Conservation (phyloP, 2,797 vertebrate species). For the Malacoctenus gilli region DNA sequence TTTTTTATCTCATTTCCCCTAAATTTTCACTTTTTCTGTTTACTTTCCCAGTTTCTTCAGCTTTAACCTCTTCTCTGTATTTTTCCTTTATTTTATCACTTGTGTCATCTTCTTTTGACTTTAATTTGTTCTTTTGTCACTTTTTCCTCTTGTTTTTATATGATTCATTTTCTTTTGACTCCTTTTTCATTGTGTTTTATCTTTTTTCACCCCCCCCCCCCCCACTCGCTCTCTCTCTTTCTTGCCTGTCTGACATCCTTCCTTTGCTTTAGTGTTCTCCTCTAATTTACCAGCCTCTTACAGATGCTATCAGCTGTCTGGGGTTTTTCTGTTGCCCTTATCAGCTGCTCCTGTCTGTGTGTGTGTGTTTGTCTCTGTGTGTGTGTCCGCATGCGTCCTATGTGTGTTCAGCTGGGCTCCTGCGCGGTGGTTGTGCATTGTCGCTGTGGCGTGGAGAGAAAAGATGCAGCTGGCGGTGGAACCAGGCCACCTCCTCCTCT, state of each 20-base stretch:
- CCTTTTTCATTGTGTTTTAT: not conserved
- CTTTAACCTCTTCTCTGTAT: too few species aligned
- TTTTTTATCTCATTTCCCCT: too few species aligned
- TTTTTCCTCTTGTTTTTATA: not conserved
- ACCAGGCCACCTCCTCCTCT: slow-evolving; percentile 28
- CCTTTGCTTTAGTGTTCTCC: slow-evolving; percentile 16
- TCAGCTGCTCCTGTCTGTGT: slow-evolving; percentile 38
- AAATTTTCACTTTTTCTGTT: too few species aligned
- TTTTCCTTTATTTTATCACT: too few species aligned
- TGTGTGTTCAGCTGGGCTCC: not conserved
- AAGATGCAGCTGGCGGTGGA: slow-evolving; percentile 45
- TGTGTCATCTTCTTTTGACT: too few species aligned
- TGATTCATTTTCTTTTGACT: not conserved
- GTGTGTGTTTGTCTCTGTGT: too few species aligned
- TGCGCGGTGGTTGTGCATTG: slow-evolving; percentile 6
- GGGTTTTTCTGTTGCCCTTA: slow-evolving; percentile 43
- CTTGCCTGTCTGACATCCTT: slow-evolving; percentile 25
- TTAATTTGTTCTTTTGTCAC: not conserved
- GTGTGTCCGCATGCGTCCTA: slow-evolving; percentile 1
- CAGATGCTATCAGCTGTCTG: slow-evolving; percentile 53
- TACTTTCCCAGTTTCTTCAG: too few species aligned
- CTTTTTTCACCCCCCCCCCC: not conserved
- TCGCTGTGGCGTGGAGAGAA: slow-evolving; percentile 18
- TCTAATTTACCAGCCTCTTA: slow-evolving; percentile 49
- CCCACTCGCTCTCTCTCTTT: not conserved